Evolutionary conservation across 2,113 vertebrate genomes (phyloP).

Genomic region (Mungos mungo): DNA sequence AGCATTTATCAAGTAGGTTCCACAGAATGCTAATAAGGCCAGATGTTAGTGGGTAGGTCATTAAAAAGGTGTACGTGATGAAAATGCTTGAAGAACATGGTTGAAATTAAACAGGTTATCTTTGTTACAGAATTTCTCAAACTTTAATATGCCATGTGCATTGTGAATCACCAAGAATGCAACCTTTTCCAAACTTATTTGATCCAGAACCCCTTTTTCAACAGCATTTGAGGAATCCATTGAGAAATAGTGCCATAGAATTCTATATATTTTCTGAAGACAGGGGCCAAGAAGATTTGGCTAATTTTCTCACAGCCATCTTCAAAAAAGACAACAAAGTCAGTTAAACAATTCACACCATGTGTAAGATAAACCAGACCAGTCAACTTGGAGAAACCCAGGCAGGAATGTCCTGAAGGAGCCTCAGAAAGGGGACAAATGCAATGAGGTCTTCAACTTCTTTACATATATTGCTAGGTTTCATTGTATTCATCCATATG

Average conservation of each 20-base stretch:
- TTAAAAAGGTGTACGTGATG: neutral
- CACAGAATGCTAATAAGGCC: neutral
- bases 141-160: neutral
- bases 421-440: neutral
- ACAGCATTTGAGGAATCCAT: neutral
- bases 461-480: neutral
- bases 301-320: conserved; percentile 1
- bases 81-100: neutral
- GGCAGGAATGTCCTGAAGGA: neutral
- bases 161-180: neutral
- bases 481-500: neutral
- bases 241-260: neutral
- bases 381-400: neutral
- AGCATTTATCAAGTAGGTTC: neutral
- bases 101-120: neutral
- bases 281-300: neutral
- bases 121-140: neutral
- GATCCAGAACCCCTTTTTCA: neutral
- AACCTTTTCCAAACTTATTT: conserved; percentile 6
- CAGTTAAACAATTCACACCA: neutral
- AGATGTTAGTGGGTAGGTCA: neutral
- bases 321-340: neutral
- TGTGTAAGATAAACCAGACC: neutral
- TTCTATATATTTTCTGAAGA: neutral
- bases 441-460: neutral